These are phyloP conservation scores for Acronicta alni DNA, from an alignment of 2,888 invertebrate genomes.

Conservation along the genomic window DNA sequence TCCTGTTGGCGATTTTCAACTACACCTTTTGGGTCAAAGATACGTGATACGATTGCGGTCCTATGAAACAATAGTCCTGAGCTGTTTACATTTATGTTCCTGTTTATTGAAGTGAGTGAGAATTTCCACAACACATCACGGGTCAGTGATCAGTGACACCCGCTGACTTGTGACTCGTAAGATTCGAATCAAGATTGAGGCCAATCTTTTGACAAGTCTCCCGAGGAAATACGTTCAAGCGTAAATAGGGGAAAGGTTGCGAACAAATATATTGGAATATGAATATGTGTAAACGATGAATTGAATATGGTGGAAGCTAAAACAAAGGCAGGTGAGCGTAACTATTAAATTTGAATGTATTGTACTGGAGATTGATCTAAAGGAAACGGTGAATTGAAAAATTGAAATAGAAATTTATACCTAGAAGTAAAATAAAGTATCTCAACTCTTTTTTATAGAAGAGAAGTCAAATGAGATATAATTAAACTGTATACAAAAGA, in stretches of 20 bases:
- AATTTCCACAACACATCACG: constrained; percentile 48
- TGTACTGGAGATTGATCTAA: too few species aligned
- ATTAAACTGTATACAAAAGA: too few species aligned
- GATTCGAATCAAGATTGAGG: constrained; percentile 55
- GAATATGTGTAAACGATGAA: constrained; percentile 41
- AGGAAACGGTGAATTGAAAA: too few species aligned
- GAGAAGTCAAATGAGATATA: too few species aligned
- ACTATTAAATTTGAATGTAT: background rate
- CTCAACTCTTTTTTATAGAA: too few species aligned
- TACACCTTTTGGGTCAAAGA: too few species aligned
- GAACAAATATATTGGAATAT: constrained; percentile 46
- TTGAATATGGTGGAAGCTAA: constrained; percentile 14
- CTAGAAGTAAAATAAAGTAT: too few species aligned
- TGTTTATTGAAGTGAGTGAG: constrained; percentile 36
- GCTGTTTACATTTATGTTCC: constrained; percentile 14
- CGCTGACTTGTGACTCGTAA: constrained; percentile 54
- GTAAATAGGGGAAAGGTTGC: constrained; percentile 42
- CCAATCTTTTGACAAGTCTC: constrained; percentile 57
- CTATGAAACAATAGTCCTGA: too few species aligned
- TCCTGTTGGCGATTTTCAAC: too few species aligned
- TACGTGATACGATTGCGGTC: too few species aligned
- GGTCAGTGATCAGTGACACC: constrained; percentile 50
- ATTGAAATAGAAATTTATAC: too few species aligned
- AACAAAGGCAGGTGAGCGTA: constrained; percentile 16
- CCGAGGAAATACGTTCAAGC: constrained; percentile 44